Percentiles rank a stretch among this genome's conserved stretches.
Conservation (phyloP, 2,888 invertebrate genomes). For the Xestia c-nigrum region DNA sequence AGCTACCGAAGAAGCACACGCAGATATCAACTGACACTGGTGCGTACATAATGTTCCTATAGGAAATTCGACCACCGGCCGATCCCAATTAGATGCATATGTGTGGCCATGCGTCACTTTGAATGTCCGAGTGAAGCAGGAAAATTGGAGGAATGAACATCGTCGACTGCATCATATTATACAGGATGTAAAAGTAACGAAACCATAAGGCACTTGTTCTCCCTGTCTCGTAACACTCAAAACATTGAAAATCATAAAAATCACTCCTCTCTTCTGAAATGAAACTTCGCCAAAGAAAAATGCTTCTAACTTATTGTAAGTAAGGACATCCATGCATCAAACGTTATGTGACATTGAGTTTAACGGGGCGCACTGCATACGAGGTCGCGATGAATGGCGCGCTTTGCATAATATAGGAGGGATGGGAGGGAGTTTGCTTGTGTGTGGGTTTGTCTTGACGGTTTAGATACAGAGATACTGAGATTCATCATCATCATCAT, state of each 20-base stretch:
- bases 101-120: neutral
- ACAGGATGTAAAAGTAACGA: no score
- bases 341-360: slow-evolving; percentile 32
- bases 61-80: neutral
- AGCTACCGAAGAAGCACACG: neutral
- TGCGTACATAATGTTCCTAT: slow-evolving; percentile 6
- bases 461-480: neutral
- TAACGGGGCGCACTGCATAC: slow-evolving; percentile 23
- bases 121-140: neutral
- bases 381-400: slow-evolving; percentile 29
- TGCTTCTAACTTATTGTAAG: slow-evolving; percentile 10
- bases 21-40: neutral
- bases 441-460: neutral
- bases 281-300: slow-evolving; percentile 13
- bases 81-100: neutral
- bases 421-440: neutral
- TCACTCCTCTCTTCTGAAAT: neutral
- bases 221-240: no score
- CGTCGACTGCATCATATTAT: neutral
- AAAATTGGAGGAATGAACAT: neutral
- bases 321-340: slow-evolving; percentile 27
- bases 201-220: no score
- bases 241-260: no score
- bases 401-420: slow-evolving; percentile 24
- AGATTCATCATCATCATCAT: no score